Conservation (phyloP, 2,113 vertebrate genomes). For the Thunnus thynnus region DNA sequence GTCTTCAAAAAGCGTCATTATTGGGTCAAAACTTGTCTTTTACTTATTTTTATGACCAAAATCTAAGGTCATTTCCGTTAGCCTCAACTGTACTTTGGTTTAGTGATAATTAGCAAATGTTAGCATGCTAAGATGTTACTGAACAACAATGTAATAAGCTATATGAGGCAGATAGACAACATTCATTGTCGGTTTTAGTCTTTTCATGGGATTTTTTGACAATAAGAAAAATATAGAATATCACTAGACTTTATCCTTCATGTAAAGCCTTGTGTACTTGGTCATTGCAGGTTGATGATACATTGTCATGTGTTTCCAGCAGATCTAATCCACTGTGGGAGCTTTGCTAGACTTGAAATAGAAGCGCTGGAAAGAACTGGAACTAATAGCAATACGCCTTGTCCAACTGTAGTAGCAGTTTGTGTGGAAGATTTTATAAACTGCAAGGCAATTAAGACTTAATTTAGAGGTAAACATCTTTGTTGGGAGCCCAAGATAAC, state of each 20-base stretch:
- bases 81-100: too few relatives aligned
- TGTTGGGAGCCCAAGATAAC: neutral
- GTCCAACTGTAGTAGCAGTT: conserved; percentile 1
- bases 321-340: neutral
- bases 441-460: neutral
- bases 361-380: conserved; percentile 37
- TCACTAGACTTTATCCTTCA: neutral
- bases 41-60: too few relatives aligned
- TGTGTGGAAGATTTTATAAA: conserved; percentile 1
- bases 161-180: too few relatives aligned
- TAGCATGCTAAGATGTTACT: too few relatives aligned
- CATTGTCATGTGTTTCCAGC: too few relatives aligned
- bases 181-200: neutral
- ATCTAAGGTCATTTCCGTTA: too few relatives aligned
- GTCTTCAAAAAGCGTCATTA: too few relatives aligned
- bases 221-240: neutral
- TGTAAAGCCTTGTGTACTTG: neutral
- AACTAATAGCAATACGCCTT: conserved; percentile 19
- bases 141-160: too few relatives aligned
- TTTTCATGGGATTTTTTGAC: conserved; percentile 22
- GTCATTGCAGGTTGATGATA: neutral
- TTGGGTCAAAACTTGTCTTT: too few relatives aligned
- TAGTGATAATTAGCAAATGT: too few relatives aligned
- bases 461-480: neutral
- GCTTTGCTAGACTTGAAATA: conserved; percentile 20